Percentiles rank a stretch among this genome's conserved stretches.
Conservation (phyloP, 1,140 invertebrate genomes). For the Anoplolepis gracilipes region DNA sequence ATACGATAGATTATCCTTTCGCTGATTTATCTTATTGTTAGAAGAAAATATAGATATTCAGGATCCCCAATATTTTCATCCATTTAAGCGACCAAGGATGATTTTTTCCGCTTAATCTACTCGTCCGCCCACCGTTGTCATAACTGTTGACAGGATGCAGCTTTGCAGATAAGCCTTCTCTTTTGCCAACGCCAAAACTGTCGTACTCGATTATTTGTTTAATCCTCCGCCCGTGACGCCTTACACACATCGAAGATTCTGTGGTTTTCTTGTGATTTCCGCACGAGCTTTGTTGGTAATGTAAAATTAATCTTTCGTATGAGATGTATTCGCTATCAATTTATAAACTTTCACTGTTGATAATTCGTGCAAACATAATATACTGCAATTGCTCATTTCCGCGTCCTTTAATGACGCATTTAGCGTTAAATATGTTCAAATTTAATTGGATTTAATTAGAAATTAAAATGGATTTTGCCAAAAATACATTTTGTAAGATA, state of each 20-base stretch:
- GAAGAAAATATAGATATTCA: too few relatives aligned
- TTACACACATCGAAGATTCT: constrained; percentile 33
- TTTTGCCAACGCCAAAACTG: background rate
- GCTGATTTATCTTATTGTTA: too few relatives aligned
- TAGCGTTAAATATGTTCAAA: background rate
- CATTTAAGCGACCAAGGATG: background rate
- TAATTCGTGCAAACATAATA: constrained; percentile 22
- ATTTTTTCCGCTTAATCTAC: constrained; percentile 46
- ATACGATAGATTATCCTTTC: constrained; percentile 27
- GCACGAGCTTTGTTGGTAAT: background rate
- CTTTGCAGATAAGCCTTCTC: constrained; percentile 26
- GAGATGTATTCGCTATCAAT: too few relatives aligned
- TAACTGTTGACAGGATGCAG: constrained; percentile 19
- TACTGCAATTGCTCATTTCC: background rate
- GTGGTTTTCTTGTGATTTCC: background rate
- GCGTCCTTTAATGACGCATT: background rate
- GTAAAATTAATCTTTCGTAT: constrained; percentile 42
- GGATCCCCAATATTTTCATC: too few relatives aligned
- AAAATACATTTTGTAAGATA: background rate
- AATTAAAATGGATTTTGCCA: background rate
- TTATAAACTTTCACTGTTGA: background rate
- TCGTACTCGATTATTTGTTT: constrained; percentile 43
- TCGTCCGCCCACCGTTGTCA: background rate
- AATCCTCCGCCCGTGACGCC: constrained; percentile 25
- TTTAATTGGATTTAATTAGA: background rate